Evolutionary conservation across 1,140 invertebrate species (phyloP).

Genomic region (Polypedilum pembai): DNA sequence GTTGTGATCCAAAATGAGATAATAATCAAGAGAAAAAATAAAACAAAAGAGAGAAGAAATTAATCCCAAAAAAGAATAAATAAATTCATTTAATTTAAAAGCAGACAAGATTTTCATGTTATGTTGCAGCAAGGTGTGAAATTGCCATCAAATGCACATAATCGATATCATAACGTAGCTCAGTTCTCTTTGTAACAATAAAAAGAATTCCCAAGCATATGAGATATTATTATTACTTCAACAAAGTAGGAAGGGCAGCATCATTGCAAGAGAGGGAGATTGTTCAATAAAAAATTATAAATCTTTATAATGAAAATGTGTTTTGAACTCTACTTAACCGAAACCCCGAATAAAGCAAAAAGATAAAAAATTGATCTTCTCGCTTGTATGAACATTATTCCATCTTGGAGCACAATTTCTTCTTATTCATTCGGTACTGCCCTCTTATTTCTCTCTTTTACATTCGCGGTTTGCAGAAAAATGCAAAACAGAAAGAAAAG

Average conservation of each 20-base stretch:
- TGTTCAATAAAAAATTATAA: constrained; percentile 28
- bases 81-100: too few relatives aligned
- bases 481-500: background rate
- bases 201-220: background rate
- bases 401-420: background rate
- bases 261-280: background rate
- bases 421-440: background rate
- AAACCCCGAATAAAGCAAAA: background rate
- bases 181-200: background rate
- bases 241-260: background rate
- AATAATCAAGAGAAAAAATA: too few relatives aligned
- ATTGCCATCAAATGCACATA: constrained; percentile 8
- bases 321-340: background rate
- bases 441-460: constrained; percentile 7
- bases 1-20: too few relatives aligned
- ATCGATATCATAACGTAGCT: background rate
- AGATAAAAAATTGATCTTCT: constrained; percentile 23
- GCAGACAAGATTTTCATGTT: too few relatives aligned
- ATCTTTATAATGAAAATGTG: constrained; percentile 22
- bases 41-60: too few relatives aligned
- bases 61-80: too few relatives aligned
- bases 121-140: background rate
- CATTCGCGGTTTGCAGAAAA: constrained; percentile 9
- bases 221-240: too few relatives aligned
- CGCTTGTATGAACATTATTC: constrained; percentile 23